Evolutionary conservation across 2,888 invertebrate species (phyloP).

Genomic region (Agriopis leucophaearia): DNA sequence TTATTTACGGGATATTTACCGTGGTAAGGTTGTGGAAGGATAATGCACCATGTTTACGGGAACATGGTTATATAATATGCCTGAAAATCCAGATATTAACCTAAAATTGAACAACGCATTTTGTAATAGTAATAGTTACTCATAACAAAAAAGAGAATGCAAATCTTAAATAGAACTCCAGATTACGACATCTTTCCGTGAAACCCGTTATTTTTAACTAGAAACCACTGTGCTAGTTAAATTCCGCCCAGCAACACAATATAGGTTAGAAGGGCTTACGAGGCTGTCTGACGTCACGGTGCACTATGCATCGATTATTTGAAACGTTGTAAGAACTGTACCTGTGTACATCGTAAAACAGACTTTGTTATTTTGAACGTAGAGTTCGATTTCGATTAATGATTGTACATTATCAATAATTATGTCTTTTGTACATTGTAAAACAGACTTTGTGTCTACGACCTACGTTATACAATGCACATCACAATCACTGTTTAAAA

Average conservation of each 20-base stretch:
- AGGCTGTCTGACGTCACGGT: conserved; percentile 68
- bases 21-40: too few species aligned
- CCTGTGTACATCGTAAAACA: background rate
- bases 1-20: too few species aligned
- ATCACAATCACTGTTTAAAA: too few species aligned
- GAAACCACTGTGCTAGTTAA: conserved; percentile 39
- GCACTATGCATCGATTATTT: conserved; percentile 60
- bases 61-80: too few species aligned
- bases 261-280: conserved; percentile 72
- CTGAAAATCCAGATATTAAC: too few species aligned
- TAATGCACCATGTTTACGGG: too few species aligned
- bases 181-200: background rate
- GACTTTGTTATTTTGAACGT: background rate
- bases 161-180: background rate
- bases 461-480: too few species aligned
- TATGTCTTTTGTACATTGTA: too few species aligned
- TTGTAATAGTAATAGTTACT: background rate
- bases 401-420: too few species aligned
- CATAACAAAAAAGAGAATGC: background rate
- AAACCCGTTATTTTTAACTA: conserved; percentile 20
- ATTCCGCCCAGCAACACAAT: conserved; percentile 73
- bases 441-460: too few species aligned
- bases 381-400: background rate
- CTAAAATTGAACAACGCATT: too few species aligned
- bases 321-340: conserved; percentile 11